Percentiles rank a stretch among this genome's conserved stretches.
Evolutionary conservation across 2,797 vertebrate genomes (phyloP).

Genomic region (Anguilla marmorata): DNA sequence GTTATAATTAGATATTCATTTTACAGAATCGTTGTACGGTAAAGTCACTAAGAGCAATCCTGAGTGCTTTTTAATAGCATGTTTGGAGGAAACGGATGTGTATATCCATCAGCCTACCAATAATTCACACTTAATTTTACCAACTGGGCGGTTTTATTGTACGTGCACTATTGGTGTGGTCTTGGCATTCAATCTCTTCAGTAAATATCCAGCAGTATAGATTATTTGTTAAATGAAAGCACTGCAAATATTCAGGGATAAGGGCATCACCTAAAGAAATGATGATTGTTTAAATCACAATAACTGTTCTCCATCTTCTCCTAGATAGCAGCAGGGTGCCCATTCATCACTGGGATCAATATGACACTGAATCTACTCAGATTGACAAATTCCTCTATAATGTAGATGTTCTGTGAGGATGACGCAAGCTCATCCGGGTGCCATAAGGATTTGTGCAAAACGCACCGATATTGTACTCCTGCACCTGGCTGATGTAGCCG

Average conservation of each 20-base stretch:
- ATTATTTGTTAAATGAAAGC: background rate
- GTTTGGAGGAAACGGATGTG: background rate
- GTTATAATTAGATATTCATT: background rate
- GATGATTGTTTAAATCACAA: background rate
- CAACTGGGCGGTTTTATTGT: background rate
- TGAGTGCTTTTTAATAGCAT: background rate
- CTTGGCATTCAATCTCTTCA: background rate
- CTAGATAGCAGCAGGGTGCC: background rate
- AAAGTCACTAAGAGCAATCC: background rate
- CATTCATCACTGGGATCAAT: background rate
- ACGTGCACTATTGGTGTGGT: background rate
- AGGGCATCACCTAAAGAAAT: background rate
- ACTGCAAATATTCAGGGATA: background rate
- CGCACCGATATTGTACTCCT: conserved; percentile 90
- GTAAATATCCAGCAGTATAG: background rate
- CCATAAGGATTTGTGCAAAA: background rate
- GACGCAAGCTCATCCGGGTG: background rate
- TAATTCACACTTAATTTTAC: background rate
- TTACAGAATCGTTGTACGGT: background rate
- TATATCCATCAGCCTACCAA: background rate
- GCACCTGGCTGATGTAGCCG: conserved; percentile 91
- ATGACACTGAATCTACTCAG: background rate
- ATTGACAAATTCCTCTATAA: background rate
- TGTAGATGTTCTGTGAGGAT: background rate
- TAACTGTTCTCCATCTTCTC: background rate